phyloP scores from a whole-genome alignment of 2,888 invertebrate species.

The Eilema griseolum region DNA sequence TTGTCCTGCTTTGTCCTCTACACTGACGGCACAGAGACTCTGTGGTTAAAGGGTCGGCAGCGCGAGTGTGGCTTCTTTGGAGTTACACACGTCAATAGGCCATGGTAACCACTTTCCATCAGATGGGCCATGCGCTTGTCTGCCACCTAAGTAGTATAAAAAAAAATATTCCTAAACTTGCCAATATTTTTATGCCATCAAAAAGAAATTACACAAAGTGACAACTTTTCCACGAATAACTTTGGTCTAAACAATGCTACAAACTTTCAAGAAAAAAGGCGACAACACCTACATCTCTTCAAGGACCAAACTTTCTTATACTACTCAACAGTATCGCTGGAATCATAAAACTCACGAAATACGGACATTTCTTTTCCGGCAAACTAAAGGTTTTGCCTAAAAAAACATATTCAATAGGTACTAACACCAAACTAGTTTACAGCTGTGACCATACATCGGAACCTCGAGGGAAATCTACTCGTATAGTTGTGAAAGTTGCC shows the following conservation, averaged over 20 bases:
- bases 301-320: slow-evolving; percentile 10
- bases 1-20: too few relatives aligned
- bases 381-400: slow-evolving; percentile 30
- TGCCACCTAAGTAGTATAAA: too few relatives aligned
- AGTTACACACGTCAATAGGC: too few relatives aligned
- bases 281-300: not conserved
- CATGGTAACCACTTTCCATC: too few relatives aligned
- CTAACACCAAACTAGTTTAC: slow-evolving; percentile 45
- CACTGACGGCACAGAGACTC: too few relatives aligned
- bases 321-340: slow-evolving; percentile 3
- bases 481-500: slow-evolving; percentile 53
- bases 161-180: not conserved
- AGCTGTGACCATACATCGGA: slow-evolving; percentile 48
- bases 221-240: not conserved
- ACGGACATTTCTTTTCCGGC: slow-evolving; percentile 8
- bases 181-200: not conserved
- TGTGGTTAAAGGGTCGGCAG: too few relatives aligned
- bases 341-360: slow-evolving; percentile 16
- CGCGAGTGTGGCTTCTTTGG: too few relatives aligned
- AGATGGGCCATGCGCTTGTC: too few relatives aligned
- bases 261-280: slow-evolving; percentile 1
- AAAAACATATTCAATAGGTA: slow-evolving; percentile 49
- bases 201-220: not conserved
- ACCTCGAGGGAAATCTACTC: slow-evolving; percentile 60
- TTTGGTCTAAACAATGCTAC: not conserved